Evolutionary conservation across 2,113 vertebrate species (phyloP), one percentile per base, ranked within the genome.

Genomic region (Ammodytes dubius): DNA sequence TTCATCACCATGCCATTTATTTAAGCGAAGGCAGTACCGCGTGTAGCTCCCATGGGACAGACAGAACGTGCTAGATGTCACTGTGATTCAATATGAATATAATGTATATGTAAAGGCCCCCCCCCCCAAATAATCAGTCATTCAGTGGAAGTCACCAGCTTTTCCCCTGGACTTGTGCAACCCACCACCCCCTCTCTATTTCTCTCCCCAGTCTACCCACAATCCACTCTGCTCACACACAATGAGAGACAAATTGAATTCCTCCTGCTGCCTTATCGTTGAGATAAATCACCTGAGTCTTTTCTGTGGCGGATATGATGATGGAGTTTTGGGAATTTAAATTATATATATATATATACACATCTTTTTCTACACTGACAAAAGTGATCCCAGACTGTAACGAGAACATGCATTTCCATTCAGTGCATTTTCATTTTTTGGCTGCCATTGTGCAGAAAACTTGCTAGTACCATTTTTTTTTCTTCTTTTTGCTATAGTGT

Each of bases 181-280:
- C 65, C 50, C 43, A 56, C 59, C 54, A 5, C 5, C 52, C 12
- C 49, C 12, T 15, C 50, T 5, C 14, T 43, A 15, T 14, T n/a
- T 12, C 17, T 53, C 27, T 64, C 58, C 49, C 49, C 2, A 45
- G 56, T 63, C 74, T 75, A 83, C 84, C 82, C 76, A 84, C 74
- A 83, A 83, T 86, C 78, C 81, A 77, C 81, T 66, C 53, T 76
- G 63, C 83, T 88, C 84, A 82, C 88, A 75, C 89, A 93, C 93
- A 93, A 91, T 91, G 88, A 92, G 79, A 85, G 82, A 89, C 88
- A 91, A 91, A 93, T 92, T 91, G 86, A 94, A 95, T 93, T 93
- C 85, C 80, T 87, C 87, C 78, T 79, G 79, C 75, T 50, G 79
- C 74, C 86, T 91, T 92, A 92, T 93, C 82, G 47, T 87, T 90